Evolutionary conservation across 2,113 vertebrate species (phyloP), one percentile per base, ranked within the genome.

Genomic region (Neofelis nebulosa): DNA sequence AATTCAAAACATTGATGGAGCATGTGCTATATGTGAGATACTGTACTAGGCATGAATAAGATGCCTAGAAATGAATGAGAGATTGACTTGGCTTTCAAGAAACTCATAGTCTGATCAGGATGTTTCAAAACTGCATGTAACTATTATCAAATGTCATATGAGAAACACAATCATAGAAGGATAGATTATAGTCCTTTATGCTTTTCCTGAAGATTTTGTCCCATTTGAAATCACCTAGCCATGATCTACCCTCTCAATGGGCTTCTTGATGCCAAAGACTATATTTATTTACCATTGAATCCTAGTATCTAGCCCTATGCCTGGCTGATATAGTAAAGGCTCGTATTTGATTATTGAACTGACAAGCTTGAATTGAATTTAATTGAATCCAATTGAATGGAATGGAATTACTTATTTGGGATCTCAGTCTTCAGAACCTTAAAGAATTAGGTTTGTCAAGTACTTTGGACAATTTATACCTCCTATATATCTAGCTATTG

Each of bases 381-480:
- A 65, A 27, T 16, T 78, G 66, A 88, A 95, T 93, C 61, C 27
- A 92, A 10, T 14, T 33, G 29, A 92, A 89, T 69, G 2, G 48
- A 79, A 94, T 52, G 18, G 50, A 92, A 94, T 52, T 84, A 80
- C 14, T 93, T 65, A 5, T 78, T 48, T 94, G 14, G 50, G 41
- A 57, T 63, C 50, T 97, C 81, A 68, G 82, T 29, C 38, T 76
- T 86, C 57, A 89, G 41, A 92, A 84, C 68, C 88, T 97, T 38
- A 52, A 96, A 91, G 79, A 71, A 87, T 90, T 92, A 88, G 6
- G n/a, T 55, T 88, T 71, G 25, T 74, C 57, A 63, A 63, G n/a
- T 61, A 38, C 33, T 89, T 86, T 63, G 31, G n/a, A 38, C 31
- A 71, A 76, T 74, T 68, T 19, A 74, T 45, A 15, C 13, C n/a